Base-by-base conservation (phyloP, 2,888 invertebrate species). In the Tetramorium bicarinatum region DNA sequence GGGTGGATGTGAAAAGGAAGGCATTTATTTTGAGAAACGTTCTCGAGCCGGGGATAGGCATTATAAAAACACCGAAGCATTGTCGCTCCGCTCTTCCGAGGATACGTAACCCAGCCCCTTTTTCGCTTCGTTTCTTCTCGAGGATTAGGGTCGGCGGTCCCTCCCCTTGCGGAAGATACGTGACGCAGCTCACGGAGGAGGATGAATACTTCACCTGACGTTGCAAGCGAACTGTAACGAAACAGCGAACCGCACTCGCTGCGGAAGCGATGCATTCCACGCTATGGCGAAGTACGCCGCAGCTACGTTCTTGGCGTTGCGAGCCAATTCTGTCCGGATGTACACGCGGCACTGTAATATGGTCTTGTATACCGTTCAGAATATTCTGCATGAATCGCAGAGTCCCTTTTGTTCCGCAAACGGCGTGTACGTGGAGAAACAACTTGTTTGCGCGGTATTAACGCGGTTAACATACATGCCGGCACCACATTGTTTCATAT, bases 221-320 rank as follows among this genome's bases (percentile, higher is more conserved):
- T 61, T 82, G 80, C 72, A 47, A 64, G 86, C 85, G 82, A 85
- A 86, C 85, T 89, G 86, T 87, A 88, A 87, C 85, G 87, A 91
- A 91, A 91, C 88, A 90, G 83, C 81, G 88, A 88, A 89, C 87
- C 87, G 90, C 90, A 91, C 91, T 90, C 79, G 88, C 84, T 80
- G 83, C 82, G 87, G 86, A 89, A 88, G 87, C 82, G 74, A 87
- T 88, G 87, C 87, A 90, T 84, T 61, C 81, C 62, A 49, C 80
- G 71, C 21, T 64, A 49, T 44, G 49, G 59, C 72, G 59, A 75
- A 69, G 52, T 71, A 71, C 80, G 47, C 52, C 49, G 67, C 49
- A 82, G 66, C 66, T 59, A 52, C 62, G 69, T 84, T 72, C 80
- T 83, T 80, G 83, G 72, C 56, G 74, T 71, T 54, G 71, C 81